Conservation (phyloP, 2,888 invertebrate species). For the Dasypogon diadema region DNA sequence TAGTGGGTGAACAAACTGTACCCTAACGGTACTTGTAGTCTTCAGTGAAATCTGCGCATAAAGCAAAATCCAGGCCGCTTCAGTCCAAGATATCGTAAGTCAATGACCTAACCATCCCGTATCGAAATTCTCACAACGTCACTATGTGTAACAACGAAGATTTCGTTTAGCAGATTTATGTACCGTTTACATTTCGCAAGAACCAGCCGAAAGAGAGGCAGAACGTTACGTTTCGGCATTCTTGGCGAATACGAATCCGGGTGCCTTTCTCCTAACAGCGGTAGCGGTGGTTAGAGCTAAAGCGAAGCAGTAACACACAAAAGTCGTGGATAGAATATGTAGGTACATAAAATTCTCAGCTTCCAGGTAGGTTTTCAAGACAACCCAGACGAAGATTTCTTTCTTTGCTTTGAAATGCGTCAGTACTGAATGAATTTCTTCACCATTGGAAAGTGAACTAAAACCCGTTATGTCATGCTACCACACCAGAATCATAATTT, state of each 20-base stretch:
- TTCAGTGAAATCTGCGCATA: constrained; percentile 38
- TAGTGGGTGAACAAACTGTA: constrained; percentile 17
- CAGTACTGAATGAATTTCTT: constrained; percentile 35
- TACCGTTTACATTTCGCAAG: constrained; percentile 14
- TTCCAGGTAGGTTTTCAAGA: too few relatives aligned
- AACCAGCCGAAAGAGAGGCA: constrained; percentile 21
- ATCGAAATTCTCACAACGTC: constrained; percentile 46
- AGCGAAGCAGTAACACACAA: too few relatives aligned
- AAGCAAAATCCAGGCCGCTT: constrained; percentile 37
- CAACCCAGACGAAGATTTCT: background rate
- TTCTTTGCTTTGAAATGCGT: constrained; percentile 4
- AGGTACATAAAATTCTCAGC: too few relatives aligned
- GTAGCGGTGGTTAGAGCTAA: too few relatives aligned
- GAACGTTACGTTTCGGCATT: constrained; percentile 3
- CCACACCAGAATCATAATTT: background rate
- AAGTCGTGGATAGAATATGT: constrained; percentile 14
- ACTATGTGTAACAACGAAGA: constrained; percentile 27
- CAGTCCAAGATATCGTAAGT: constrained; percentile 2
- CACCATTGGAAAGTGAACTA: constrained; percentile 46
- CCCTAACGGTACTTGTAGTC: constrained; percentile 46
- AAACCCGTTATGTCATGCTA: constrained; percentile 44
- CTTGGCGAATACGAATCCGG: background rate
- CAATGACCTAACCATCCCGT: constrained; percentile 23
- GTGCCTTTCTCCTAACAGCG: constrained; percentile 21
- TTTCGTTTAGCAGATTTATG: constrained; percentile 9